Conservation (phyloP, 1,140 invertebrate species). For the Pararge aegeria region DNA sequence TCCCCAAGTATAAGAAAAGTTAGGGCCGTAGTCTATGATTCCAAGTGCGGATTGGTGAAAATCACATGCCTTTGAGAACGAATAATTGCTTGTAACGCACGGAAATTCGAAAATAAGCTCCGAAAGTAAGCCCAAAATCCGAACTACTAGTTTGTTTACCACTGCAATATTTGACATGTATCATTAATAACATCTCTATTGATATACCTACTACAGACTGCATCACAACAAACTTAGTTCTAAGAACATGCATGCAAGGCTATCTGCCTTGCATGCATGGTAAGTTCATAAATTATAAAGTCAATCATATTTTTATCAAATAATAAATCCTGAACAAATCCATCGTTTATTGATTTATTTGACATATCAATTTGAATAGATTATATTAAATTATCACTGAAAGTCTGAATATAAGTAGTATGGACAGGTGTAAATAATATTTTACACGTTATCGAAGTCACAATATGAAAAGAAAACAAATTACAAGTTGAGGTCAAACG, state of each 20-base stretch:
- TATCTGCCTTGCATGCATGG: background rate
- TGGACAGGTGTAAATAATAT: constrained; percentile 28
- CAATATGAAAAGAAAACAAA: constrained; percentile 48
- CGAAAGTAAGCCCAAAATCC: too few species aligned
- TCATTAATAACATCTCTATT: background rate
- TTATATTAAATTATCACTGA: constrained; percentile 13
- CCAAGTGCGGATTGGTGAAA: too few species aligned
- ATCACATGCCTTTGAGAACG: too few species aligned
- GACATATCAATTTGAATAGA: constrained; percentile 2
- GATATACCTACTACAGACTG: background rate
- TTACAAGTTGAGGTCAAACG: constrained; percentile 47
- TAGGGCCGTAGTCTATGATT: too few species aligned
- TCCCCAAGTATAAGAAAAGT: too few species aligned
- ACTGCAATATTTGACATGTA: background rate
- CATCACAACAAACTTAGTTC: background rate
- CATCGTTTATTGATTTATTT: constrained; percentile 1
- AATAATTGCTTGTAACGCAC: too few species aligned
- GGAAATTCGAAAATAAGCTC: too few species aligned
- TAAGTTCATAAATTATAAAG: background rate
- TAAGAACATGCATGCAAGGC: too few species aligned
- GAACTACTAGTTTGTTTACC: too few species aligned
- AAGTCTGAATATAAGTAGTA: constrained; percentile 7
- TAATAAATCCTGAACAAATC: background rate
- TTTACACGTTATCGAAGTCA: constrained; percentile 46
- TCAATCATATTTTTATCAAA: background rate